These are phyloP conservation scores for Cyaniris semiargus DNA, from an alignment of 2,888 invertebrate species.

Conservation along the genomic window DNA sequence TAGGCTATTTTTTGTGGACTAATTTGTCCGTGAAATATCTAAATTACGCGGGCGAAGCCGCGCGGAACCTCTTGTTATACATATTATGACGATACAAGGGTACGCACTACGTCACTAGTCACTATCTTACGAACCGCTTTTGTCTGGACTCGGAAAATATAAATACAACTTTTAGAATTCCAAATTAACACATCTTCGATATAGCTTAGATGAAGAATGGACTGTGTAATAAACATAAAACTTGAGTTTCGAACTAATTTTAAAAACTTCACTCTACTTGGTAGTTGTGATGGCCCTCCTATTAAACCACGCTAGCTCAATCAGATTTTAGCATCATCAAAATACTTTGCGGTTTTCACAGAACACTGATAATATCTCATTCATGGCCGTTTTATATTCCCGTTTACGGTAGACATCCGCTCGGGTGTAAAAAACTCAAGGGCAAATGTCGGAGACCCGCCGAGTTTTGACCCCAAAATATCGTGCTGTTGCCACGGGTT, in stretches of 20 bases:
- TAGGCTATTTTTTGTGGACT: no score
- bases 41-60: no score
- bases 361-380: not conserved
- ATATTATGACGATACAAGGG: not conserved
- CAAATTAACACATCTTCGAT: no score
- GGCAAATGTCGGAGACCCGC: slow-evolving; percentile 67
- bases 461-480: slow-evolving; percentile 63
- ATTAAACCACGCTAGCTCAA: no score
- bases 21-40: no score
- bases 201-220: no score
- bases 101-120: not conserved
- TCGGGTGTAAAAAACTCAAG: slow-evolving; percentile 65
- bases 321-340: not conserved
- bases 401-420: slow-evolving; percentile 31
- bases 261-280: no score
- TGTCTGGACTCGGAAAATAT: not conserved
- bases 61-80: no score
- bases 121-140: not conserved
- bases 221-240: no score
- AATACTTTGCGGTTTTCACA: not conserved
- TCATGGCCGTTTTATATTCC: slow-evolving; percentile 21
- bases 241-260: no score
- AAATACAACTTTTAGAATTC: not conserved
- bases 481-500: slow-evolving; percentile 36
- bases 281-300: no score